Evolutionary conservation across 1,140 invertebrate genomes (phyloP).

Genomic region (Bombus affinis): DNA sequence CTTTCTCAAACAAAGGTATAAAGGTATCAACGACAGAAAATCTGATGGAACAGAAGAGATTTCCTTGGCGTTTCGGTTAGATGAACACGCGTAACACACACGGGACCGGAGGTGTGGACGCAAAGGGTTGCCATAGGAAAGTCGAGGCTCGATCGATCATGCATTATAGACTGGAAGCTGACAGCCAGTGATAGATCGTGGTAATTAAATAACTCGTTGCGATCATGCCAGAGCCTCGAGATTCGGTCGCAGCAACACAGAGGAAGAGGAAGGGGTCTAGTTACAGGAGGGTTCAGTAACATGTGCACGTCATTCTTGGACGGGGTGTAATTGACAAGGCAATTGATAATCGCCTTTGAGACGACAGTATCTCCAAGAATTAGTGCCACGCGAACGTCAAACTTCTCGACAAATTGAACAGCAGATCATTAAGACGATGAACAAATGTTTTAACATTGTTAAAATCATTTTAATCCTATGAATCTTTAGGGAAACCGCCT

Average conservation of each 20-base stretch:
- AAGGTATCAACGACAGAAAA: neutral
- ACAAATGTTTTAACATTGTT: neutral
- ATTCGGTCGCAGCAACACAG: slow-evolving; percentile 54
- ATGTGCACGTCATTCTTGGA: slow-evolving; percentile 72
- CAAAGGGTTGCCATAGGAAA: slow-evolving; percentile 63
- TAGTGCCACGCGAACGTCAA: slow-evolving; percentile 51
- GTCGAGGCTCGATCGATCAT: slow-evolving; percentile 76
- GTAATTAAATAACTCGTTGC: slow-evolving; percentile 80
- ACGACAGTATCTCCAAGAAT: slow-evolving; percentile 72
- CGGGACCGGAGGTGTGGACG: slow-evolving; percentile 12
- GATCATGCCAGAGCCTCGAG: slow-evolving; percentile 70
- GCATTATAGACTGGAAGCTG: slow-evolving; percentile 79
- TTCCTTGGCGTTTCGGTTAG: neutral
- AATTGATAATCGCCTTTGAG: slow-evolving; percentile 77
- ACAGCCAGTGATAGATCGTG: slow-evolving; percentile 79
- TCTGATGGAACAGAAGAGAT: neutral
- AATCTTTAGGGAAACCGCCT: too few relatives aligned
- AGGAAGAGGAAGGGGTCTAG: slow-evolving; percentile 30
- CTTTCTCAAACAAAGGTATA: neutral
- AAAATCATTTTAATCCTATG: neutral
- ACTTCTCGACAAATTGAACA: slow-evolving; percentile 44
- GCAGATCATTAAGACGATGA: slow-evolving; percentile 49
- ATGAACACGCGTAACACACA: neutral
- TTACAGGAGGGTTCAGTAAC: slow-evolving; percentile 59
- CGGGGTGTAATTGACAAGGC: slow-evolving; percentile 77